phyloP scores from a whole-genome alignment of 2,888 invertebrate species.

The Eugnorisma glareosa region DNA sequence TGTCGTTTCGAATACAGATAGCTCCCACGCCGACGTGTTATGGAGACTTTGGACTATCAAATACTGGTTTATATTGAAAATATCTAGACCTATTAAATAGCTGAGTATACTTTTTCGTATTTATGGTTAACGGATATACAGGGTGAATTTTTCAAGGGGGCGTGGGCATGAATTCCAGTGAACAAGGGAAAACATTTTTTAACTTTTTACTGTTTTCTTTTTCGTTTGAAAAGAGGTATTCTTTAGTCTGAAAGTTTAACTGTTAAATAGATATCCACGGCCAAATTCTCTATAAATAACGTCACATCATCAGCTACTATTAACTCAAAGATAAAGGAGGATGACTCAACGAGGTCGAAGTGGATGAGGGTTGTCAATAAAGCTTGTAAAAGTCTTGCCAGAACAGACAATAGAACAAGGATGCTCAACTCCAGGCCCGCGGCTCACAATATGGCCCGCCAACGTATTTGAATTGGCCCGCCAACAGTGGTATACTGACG shows the following conservation, averaged over 20 bases:
- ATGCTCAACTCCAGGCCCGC: background rate
- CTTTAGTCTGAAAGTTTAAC: too few relatives aligned
- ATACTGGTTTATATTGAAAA: constrained; percentile 19
- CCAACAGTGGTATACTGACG: background rate
- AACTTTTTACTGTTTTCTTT: too few relatives aligned
- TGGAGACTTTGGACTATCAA: background rate
- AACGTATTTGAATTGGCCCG: too few relatives aligned
- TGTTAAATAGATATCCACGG: too few relatives aligned
- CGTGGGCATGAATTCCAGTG: too few relatives aligned
- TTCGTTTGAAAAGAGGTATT: too few relatives aligned
- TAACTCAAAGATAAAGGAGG: constrained; percentile 28
- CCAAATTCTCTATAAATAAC: constrained; percentile 6
- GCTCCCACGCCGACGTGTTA: constrained; percentile 14
- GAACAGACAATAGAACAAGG: constrained; percentile 35
- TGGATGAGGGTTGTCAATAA: constrained; percentile 33
- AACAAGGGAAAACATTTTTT: too few relatives aligned
- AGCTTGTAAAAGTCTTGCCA: constrained; percentile 46
- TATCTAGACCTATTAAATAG: background rate
- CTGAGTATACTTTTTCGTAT: background rate
- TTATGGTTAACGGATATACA: background rate
- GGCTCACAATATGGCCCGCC: background rate
- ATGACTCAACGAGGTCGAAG: constrained; percentile 55
- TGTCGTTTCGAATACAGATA: constrained; percentile 17
- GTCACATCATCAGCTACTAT: constrained; percentile 6
- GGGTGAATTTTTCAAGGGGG: too few relatives aligned